Conservation (phyloP, 1,140 invertebrate species). For the Drosophila rufa region DNA sequence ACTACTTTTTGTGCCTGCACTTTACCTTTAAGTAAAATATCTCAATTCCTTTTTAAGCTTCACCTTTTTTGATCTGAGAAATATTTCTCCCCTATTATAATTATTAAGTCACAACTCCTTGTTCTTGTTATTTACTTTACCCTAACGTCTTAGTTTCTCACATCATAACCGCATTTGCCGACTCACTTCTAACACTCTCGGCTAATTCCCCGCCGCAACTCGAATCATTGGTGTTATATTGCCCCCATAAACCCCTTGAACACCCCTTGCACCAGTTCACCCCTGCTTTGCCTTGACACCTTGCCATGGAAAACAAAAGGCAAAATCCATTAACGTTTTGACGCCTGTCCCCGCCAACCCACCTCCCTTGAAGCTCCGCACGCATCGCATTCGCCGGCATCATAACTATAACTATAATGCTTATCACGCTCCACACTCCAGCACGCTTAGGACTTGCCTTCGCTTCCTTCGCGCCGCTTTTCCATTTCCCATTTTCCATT, state of each 20-base stretch:
- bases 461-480: slow-evolving; percentile 6
- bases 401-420: slow-evolving; percentile 73
- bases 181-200: slow-evolving; percentile 2
- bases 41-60: too few species aligned
- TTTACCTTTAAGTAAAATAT: too few species aligned
- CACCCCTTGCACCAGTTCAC: neutral
- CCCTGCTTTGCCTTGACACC: slow-evolving; percentile 24
- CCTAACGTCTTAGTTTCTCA: slow-evolving; percentile 1
- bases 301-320: slow-evolving; percentile 53
- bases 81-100: too few species aligned
- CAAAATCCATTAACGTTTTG: slow-evolving; percentile 60
- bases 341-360: slow-evolving; percentile 32
- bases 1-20: too few species aligned
- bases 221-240: slow-evolving; percentile 8
- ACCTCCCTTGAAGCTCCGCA: slow-evolving; percentile 14
- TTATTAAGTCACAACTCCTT: neutral
- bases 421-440: slow-evolving; percentile 76
- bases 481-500: slow-evolving; percentile 33
- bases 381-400: slow-evolving; percentile 38
- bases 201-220: slow-evolving; percentile 23
- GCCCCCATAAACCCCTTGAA: neutral
- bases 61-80: neutral
- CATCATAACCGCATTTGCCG: neutral
- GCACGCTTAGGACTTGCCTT: slow-evolving; percentile 55
- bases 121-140: neutral